Base-by-base conservation (phyloP, 30 jellyfish, hydroid and myxozoan genomes). In the Chrysaora quinquecirrha region DNA sequence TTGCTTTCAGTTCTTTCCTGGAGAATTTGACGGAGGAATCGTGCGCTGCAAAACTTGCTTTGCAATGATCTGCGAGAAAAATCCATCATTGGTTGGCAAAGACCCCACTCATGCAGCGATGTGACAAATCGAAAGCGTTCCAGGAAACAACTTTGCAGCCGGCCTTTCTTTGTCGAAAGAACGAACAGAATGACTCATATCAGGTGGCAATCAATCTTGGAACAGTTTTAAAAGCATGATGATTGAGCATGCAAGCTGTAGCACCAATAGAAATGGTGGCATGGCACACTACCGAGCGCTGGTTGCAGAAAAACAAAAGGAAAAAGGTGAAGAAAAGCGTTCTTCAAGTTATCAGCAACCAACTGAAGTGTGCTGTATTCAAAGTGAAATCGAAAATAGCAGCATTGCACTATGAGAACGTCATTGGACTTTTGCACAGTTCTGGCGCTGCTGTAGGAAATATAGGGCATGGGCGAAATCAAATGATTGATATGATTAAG, bases 191-290 rank as follows among this genome's bases (percentile, higher is more conserved):
- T 34, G 19, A 10, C 85, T 73, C 72, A 63, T 73, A 32, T 73
- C 85, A 20, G 85, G 85, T 10, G 60, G 62, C 72, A 73, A 73
- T 73, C 85, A 73, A 73, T 63, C 73, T 32, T 47, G 72, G 85
- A 46, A 50, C 73, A 73, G 85, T 63, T 73, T 47, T 63, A 70
- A 32, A 70, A 70, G 67, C 54, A 70, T 70, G 82, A 48, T 70
- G 82, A 30, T 70, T 23, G 82, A 70, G 82, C 82, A 70, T 70
- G 82, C 82, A 73, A 73, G 85, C 85, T 73, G 85, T 63, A 34
- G 54, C 52, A 50, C 85, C 62, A 73, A 63, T 30, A 70, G 82
- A 70, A 32, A 35, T 73, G 66, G 77, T 56, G 77, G 76, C 29
- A 58, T 75, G 76, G 76, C 87, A 25, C 87, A 58, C 76, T 54